These are phyloP conservation scores for Diorhabda elongata DNA, from an alignment of 1,140 invertebrate genomes.

Conservation along the genomic window DNA sequence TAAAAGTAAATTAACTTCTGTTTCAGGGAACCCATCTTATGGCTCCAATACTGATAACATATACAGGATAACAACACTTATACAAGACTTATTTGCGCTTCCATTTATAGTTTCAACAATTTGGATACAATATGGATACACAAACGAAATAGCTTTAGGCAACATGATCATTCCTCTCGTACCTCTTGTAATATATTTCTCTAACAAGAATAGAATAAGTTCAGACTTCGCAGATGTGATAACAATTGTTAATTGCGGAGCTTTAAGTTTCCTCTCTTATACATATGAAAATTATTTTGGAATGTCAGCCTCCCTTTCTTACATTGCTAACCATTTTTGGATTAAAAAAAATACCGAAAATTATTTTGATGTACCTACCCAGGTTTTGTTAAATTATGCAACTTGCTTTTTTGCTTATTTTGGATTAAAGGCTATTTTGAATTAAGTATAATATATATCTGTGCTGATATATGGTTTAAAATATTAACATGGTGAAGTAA, in stretches of 20 bases:
- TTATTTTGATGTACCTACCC: conserved; percentile 24
- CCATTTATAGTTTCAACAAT: conserved; percentile 24
- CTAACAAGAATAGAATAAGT: conserved; percentile 11
- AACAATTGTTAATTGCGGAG: conserved; percentile 15
- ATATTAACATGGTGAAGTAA: background rate
- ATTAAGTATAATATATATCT: conserved; percentile 8
- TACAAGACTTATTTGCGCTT: conserved; percentile 29
- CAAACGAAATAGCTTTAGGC: conserved; percentile 13
- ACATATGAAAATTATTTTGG: conserved; percentile 26
- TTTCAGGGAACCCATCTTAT: conserved; percentile 30
- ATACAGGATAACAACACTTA: conserved; percentile 18
- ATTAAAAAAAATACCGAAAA: conserved; percentile 20
- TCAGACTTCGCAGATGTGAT: conserved; percentile 18
- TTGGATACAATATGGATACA: conserved; percentile 27
- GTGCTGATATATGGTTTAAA: background rate
- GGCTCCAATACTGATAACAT: conserved; percentile 18
- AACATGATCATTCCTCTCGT: conserved; percentile 2
- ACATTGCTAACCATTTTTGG: conserved; percentile 25
- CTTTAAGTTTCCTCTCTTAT: conserved; percentile 18
- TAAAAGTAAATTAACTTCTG: background rate
- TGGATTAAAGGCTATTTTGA: conserved; percentile 22
- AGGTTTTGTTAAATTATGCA: conserved; percentile 30
- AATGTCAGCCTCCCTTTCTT: conserved; percentile 22
- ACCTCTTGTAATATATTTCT: conserved; percentile 24
- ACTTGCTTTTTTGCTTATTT: conserved; percentile 32